These are phyloP conservation scores for Xiphophorus birchmanni DNA, from an alignment of 2,797 vertebrate species.

Conservation along the genomic window DNA sequence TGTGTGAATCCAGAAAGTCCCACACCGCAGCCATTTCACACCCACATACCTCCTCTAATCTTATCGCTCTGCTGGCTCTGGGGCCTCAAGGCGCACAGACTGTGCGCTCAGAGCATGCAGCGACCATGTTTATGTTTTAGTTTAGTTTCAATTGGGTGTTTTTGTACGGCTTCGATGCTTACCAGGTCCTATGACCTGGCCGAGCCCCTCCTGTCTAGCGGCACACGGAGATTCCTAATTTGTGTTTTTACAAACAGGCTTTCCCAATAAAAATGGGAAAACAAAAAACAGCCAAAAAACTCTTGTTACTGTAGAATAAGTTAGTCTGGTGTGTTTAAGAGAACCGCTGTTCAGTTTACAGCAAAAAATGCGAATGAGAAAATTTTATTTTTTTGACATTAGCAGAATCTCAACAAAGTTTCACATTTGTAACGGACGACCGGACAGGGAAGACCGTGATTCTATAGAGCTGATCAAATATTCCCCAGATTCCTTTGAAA, in stretches of 20 bases:
- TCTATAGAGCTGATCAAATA: background rate
- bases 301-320: background rate
- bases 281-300: too few species aligned
- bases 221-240: background rate
- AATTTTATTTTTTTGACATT: too few species aligned
- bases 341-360: background rate
- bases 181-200: background rate
- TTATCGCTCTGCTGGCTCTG: conserved; percentile 70
- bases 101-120: conserved; percentile 34
- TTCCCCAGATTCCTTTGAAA: background rate
- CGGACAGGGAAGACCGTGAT: background rate
- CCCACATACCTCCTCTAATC: conserved; percentile 80
- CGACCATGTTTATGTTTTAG: conserved; percentile 50
- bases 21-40: conserved; percentile 78
- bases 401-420: too few species aligned
- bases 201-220: background rate
- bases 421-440: too few species aligned
- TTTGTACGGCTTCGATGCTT: conserved; percentile 25
- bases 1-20: conserved; percentile 73
- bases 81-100: conserved; percentile 53
- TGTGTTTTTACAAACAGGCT: background rate
- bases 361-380: background rate
- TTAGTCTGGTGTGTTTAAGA: background rate
- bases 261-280: background rate
- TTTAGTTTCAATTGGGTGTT: conserved; percentile 49